A percentile compares a stretch with the other conserved stretches of the same genome.
Conservation (phyloP, 2,888 invertebrate species). For the Rhimphoctona megacephalus region DNA sequence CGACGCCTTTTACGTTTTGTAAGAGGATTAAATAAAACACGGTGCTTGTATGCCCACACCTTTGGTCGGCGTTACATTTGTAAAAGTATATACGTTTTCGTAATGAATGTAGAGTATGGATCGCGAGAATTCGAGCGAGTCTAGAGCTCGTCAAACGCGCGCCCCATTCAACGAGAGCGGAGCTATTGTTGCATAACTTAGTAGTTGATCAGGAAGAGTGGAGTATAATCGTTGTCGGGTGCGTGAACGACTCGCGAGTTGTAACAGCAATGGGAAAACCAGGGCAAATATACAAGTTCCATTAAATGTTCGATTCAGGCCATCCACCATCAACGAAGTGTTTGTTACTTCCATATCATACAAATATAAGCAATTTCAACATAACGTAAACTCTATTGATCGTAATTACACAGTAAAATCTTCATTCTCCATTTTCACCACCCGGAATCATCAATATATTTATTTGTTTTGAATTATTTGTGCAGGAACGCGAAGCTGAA, state of each 20-base stretch:
- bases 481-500: constrained; percentile 82
- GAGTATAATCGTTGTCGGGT: constrained; percentile 74
- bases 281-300: constrained; percentile 36
- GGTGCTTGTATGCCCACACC: constrained; percentile 47
- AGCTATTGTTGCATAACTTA: constrained; percentile 82
- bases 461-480: constrained; percentile 32
- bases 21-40: constrained; percentile 79
- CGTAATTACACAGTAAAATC: too few species aligned
- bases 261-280: constrained; percentile 34
- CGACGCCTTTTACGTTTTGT: neutral
- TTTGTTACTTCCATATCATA: constrained; percentile 3
- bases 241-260: constrained; percentile 36
- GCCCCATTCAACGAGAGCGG: constrained; percentile 39
- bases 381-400: too few species aligned
- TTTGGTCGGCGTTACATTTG: neutral
- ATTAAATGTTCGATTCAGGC: constrained; percentile 52
- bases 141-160: constrained; percentile 38
- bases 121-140: constrained; percentile 56
- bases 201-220: constrained; percentile 81
- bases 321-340: constrained; percentile 45
- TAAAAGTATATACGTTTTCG: neutral
- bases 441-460: neutral
- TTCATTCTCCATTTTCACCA: too few species aligned
- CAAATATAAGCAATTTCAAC: neutral
- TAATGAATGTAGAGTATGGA: constrained; percentile 74